Evolutionary conservation across 2,888 invertebrate genomes (phyloP), one percentile per base, ranked within the genome.

Genomic region (Nephrotoma flavescens): DNA sequence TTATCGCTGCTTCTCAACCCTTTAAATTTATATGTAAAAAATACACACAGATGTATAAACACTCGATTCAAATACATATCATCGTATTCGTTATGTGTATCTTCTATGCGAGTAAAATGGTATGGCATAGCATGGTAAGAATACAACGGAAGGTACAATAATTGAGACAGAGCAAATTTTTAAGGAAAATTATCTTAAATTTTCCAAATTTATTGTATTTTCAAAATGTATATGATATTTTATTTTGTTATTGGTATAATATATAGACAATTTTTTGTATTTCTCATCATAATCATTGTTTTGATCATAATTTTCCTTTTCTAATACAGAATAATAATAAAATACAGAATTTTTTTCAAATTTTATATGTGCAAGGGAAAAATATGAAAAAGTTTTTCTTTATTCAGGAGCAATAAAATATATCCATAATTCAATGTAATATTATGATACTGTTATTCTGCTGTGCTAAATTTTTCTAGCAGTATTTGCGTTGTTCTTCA

Each of bases 391-490:
- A 71, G 31, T 71, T 71, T 71, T 71, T 71, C 71, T 71, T 71
- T 71, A 31, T 84, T 84, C 84, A 84, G 84, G 42, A 84, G 84
- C 84, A 84, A 84, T 84, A 84, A 19, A 84, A 84, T 84, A 84
- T 84, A 42, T 42, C 42, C 84, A 84, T 84, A 84, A 84, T 84
- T 84, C 84, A 84, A 42, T 84, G 84, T 84, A 84, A 84, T 42
- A 84, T 84, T 84, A 84, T 84, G 84, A 84, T 84, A 42, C 84
- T 84, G 84, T 85, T 85, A 31, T 85, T 85, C 85, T 85, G 19
- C 71, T 84, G 84, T 42, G 41, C 42, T 84, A n/a, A 84, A 84
- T 42, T 84, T 84, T 84, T 42, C 84, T 84, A 42, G 42, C 41
- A 84, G n/a, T 84, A 84, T 71, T 71, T 71, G 71, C 31, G 71